Base-by-base conservation (phyloP, 2,113 vertebrate genomes). In the Ageneiosus marmoratus region DNA sequence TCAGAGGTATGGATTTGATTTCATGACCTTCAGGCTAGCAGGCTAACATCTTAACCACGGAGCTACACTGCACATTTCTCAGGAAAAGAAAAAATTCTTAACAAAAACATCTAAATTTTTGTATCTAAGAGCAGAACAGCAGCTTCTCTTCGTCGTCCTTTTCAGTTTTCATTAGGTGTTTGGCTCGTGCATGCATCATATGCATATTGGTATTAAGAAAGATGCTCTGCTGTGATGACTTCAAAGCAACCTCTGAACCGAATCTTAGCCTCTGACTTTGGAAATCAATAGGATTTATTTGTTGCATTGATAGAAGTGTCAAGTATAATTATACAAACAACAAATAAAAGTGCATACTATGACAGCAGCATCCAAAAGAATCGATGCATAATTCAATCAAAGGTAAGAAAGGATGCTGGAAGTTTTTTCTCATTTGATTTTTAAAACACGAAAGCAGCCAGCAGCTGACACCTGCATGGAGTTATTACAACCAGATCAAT, bases 271-370 rank as follows among this genome's bases (percentile, higher is more conserved):
- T 53, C 56, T 46, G 53, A 51, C 41, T 79, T 27, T 41, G 51
- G 74, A 75, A 81, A 88, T 84, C 82, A 13, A 86, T 84, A 53
- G 4, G 1, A 50, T 46, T 32, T 37, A 81, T 88, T 22, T 82
- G 69, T 70, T 41, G 62, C 62, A 83, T 79, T 27, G 79, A 84
- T 37, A n/a, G 29, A 73, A 79, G 24, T 82, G 84, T 27, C 82
- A 67, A 67, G 60, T 69, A 51, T 50, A 69, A 86, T 86, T 50
- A 81, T 79, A 41, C 34, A 41, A 84, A 60, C 37, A 51, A 18
- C 65, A 79, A 70, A 50, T 27, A 84, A 84, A 84, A 70, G 22
- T 20, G 50, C 37, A 55, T 67, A n/a, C 27, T 48, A 48, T 58
- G 60, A 81, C 72, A 48, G 48, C 79, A 41, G 29, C n/a, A 53